A percentile compares a stretch with the other conserved stretches of the same genome.
These are phyloP conservation scores for Caprella mutica DNA, from an alignment of 2,888 invertebrate species.

Conservation along the genomic window DNA sequence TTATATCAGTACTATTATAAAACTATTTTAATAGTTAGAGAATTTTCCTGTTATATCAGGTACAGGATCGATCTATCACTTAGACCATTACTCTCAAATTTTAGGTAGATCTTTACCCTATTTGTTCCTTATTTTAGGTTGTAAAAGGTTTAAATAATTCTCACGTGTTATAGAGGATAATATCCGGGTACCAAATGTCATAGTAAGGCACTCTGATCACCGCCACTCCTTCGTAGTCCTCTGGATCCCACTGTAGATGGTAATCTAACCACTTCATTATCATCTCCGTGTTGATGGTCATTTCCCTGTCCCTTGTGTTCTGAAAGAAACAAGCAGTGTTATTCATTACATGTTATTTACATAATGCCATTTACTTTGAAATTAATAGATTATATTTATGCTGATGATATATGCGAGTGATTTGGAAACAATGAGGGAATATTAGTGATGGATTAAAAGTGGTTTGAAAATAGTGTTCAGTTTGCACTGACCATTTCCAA, in stretches of 20 bases:
- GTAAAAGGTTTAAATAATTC: background rate
- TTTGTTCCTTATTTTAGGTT: too few species aligned
- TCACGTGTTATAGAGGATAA: slow-evolving; percentile 22
- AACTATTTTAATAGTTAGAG: too few species aligned
- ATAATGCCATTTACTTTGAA: too few species aligned
- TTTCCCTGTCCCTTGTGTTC: slow-evolving; percentile 9
- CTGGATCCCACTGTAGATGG: slow-evolving; percentile 15
- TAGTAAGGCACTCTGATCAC: slow-evolving; percentile 15
- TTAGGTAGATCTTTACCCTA: too few species aligned
- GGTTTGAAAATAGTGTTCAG: background rate
- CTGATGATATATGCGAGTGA: too few species aligned
- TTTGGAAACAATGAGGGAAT: background rate
- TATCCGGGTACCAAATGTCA: slow-evolving; percentile 19
- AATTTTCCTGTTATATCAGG: too few species aligned
- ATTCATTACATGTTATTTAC: background rate
- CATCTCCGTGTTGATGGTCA: slow-evolving; percentile 19
- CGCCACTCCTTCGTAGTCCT: background rate
- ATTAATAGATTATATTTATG: too few species aligned
- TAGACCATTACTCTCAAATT: too few species aligned
- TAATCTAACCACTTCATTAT: slow-evolving; percentile 23
- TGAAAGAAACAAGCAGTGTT: background rate
- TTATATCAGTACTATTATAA: too few species aligned
- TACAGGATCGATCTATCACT: too few species aligned
- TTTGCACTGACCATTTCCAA: slow-evolving; percentile 23
- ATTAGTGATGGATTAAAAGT: background rate